Conservation (phyloP, 2,113 vertebrate species). For the Dipodomys merriami region DNA sequence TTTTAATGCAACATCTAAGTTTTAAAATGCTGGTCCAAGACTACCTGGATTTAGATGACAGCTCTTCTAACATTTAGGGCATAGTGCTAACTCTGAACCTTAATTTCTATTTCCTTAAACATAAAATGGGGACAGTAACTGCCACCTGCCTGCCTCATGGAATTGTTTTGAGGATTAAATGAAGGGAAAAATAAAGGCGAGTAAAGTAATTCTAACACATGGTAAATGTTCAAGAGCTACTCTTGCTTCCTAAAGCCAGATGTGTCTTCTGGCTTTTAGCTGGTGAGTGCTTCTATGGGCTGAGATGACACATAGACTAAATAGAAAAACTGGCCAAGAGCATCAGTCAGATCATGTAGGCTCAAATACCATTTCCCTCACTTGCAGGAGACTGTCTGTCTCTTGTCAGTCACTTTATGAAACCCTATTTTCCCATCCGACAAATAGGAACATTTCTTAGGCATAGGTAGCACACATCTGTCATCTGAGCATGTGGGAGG, state of each 20-base stretch:
- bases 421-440: conserved; percentile 1
- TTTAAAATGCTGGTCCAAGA: not conserved
- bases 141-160: not conserved
- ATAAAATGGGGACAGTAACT: not conserved
- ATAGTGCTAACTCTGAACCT: not conserved
- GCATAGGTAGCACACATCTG: not conserved
- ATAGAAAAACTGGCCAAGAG: not conserved
- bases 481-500: not conserved
- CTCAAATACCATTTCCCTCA: not conserved
- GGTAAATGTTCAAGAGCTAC: not conserved
- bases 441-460: not conserved
- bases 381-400: not conserved
- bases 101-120: not conserved
- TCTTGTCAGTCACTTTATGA: not conserved
- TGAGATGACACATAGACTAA: not conserved
- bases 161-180: not conserved
- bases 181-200: not conserved
- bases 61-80: not conserved
- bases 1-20: not conserved
- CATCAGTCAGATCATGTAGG: rapidly evolving
- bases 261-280: not conserved
- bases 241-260: not conserved
- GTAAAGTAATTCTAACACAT: not conserved
- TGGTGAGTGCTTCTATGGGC: not conserved
- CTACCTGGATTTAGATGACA: not conserved